These are phyloP conservation scores for Corydoras sp. DNA, from an alignment of 2,113 vertebrate genomes.

Conservation along the genomic window DNA sequence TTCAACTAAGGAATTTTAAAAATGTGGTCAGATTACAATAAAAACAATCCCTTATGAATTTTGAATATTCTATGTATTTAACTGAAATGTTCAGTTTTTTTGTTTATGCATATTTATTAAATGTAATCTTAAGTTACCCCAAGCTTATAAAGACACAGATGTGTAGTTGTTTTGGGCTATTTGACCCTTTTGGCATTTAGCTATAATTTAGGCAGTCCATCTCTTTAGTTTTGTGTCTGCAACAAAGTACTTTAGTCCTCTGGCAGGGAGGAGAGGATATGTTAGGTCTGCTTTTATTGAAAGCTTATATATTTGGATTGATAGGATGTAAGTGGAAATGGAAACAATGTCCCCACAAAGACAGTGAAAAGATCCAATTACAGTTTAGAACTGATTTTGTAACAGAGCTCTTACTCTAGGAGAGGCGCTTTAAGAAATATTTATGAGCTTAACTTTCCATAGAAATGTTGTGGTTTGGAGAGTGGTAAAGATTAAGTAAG, in stretches of 20 bases:
- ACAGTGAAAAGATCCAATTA: slow-evolving; percentile 34
- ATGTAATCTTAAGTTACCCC: too few relatives aligned
- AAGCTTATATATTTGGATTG: slow-evolving; percentile 44
- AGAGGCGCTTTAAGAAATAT: slow-evolving; percentile 31
- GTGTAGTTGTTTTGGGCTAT: slow-evolving; percentile 4
- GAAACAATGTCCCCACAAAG: slow-evolving; percentile 39
- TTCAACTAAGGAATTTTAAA: too few relatives aligned
- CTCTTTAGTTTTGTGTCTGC: slow-evolving; percentile 24
- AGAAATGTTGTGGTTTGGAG: slow-evolving; percentile 27
- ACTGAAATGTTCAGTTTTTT: too few relatives aligned
- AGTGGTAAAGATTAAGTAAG: slow-evolving; percentile 3
- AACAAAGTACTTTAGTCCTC: slow-evolving; percentile 40
- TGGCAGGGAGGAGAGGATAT: slow-evolving; percentile 35
- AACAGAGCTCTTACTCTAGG: slow-evolving; percentile 37
- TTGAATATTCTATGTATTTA: too few relatives aligned
- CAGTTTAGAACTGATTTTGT: slow-evolving; percentile 28
- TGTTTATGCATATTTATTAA: too few relatives aligned
- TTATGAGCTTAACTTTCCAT: slow-evolving; percentile 36
- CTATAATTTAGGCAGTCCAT: slow-evolving; percentile 31
- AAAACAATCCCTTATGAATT: too few relatives aligned
- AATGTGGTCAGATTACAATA: too few relatives aligned
- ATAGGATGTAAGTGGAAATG: slow-evolving; percentile 43
- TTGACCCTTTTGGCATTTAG: slow-evolving; percentile 23
- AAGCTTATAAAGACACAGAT: too few relatives aligned
- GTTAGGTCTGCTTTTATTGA: slow-evolving; percentile 40